Evolutionary conservation across 2,113 vertebrate species (phyloP), one percentile per base, ranked within the genome.

Genomic region (Probosciger aterrimus): DNA sequence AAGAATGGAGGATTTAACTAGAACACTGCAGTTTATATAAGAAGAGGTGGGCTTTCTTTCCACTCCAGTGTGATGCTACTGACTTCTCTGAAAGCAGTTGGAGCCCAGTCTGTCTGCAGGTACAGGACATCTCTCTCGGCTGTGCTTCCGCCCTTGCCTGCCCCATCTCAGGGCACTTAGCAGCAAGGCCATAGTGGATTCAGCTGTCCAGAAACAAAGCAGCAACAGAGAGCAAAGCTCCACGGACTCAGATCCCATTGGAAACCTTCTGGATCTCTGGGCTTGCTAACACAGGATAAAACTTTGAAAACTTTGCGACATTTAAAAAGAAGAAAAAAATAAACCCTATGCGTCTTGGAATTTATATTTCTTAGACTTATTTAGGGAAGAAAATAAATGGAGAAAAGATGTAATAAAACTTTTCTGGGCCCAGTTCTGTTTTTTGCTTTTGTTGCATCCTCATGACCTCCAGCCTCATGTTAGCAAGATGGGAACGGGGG

Each of bases 1-100:
- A 83, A 96, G 67, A 93, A 82, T 47, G 83, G 59, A 82, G 31
- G 63, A 73, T 92, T 94, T 89, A 87, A 82, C 41, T 76, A 82
- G 44, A 87, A 93, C 46, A 55, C 78, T 64, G 37, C 67, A 31
- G 44, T 69, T 80, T 59, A 4, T 67, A 64, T 85, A 82, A 84
- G 84, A 82, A 77, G 12, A 84, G 43, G 57, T 35, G 57, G 22
- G 22, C 14, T 59, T 81, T 79, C 35, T 74, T n/a, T 27, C 47
- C 15, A 49, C 83, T 71, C 14, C 43, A 47, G 44, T 65, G 60
- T 82, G 69, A 76, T 53, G 39, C 68, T 92, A n/a, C 55, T 75
- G 73, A 81, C 41, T 83, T 62, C 35, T 73, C 62, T 78, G 39
- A 83, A 67, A 93, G 82, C 68, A 84, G 14, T 0, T 68, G 50